Evolutionary conservation across 2,113 vertebrate genomes (phyloP).

Genomic region (Strix aluco): DNA sequence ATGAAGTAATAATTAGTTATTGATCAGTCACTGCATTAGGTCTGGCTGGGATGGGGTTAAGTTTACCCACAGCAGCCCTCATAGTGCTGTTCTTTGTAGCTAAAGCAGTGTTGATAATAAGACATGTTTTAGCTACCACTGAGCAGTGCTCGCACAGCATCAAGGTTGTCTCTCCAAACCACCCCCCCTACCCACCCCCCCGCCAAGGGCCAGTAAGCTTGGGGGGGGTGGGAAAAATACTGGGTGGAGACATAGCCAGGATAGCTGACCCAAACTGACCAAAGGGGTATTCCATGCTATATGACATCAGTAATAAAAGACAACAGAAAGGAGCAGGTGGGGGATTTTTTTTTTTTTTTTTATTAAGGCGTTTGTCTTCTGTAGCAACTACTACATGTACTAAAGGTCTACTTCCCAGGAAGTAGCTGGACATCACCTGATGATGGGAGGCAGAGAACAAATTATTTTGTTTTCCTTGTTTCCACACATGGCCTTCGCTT

Average conservation of each 20-base stretch:
- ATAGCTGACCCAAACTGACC: background rate
- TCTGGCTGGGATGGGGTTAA: background rate
- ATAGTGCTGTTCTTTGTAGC: background rate
- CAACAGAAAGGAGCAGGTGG: background rate
- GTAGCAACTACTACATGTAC: background rate
- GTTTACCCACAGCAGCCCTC: background rate
- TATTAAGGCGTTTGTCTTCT: background rate
- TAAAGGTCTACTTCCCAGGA: background rate
- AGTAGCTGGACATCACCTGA: background rate
- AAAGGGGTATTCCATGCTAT: background rate
- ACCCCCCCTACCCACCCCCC: too few species aligned
- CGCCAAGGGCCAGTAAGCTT: background rate
- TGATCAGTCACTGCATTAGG: too few species aligned
- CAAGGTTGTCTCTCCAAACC: rapidly evolving
- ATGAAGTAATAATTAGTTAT: background rate
- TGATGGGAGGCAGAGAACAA: background rate
- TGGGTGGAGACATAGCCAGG: background rate
- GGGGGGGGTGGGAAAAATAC: rapidly evolving
- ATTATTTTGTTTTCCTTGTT: background rate
- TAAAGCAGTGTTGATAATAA: background rate
- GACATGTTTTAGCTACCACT: background rate
- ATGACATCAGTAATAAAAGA: background rate
- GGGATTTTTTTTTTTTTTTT: background rate
- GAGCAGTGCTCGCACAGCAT: background rate
- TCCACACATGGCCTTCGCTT: background rate